A percentile compares a stretch with the other conserved stretches of the same genome.
Evolutionary conservation across 1,140 invertebrate genomes (phyloP).

Genomic region (Aphis craccivora): DNA sequence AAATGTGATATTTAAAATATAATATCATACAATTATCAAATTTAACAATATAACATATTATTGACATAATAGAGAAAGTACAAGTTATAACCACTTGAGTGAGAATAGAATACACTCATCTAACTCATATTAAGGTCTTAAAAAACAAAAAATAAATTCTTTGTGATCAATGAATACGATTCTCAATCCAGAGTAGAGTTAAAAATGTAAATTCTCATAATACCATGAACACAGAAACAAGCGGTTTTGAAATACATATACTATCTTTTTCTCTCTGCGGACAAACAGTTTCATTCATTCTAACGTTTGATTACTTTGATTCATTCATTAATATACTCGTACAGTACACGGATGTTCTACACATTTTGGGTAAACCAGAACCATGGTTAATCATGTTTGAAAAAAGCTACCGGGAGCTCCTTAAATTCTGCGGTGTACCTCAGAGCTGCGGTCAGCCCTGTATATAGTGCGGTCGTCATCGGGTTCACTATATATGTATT

Average conservation of each 20-base stretch:
- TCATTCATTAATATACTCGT: slow-evolving; percentile 12
- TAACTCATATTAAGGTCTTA: background rate
- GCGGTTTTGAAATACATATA: background rate
- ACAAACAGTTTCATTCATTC: slow-evolving; percentile 33
- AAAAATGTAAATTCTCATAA: background rate
- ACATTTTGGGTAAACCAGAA: slow-evolving; percentile 39
- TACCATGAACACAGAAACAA: background rate
- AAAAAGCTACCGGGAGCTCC: slow-evolving; percentile 55
- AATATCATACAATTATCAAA: too few species aligned
- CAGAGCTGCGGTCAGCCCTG: slow-evolving; percentile 56
- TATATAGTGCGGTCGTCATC: slow-evolving; percentile 29
- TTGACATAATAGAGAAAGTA: too few species aligned
- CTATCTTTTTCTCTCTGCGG: background rate
- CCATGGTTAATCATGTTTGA: slow-evolving; percentile 49
- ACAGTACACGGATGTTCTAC: background rate
- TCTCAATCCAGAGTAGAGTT: background rate
- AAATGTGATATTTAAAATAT: too few species aligned
- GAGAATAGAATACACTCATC: too few species aligned
- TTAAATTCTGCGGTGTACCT: slow-evolving; percentile 56
- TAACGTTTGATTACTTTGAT: slow-evolving; percentile 18
- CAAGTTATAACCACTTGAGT: too few species aligned
- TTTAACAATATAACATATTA: too few species aligned
- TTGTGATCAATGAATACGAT: background rate
- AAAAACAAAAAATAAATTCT: background rate
- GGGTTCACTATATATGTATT: slow-evolving; percentile 27